These are phyloP conservation scores for Lysiphlebus fabarum DNA, from an alignment of 1,140 invertebrate species.

Conservation along the genomic window DNA sequence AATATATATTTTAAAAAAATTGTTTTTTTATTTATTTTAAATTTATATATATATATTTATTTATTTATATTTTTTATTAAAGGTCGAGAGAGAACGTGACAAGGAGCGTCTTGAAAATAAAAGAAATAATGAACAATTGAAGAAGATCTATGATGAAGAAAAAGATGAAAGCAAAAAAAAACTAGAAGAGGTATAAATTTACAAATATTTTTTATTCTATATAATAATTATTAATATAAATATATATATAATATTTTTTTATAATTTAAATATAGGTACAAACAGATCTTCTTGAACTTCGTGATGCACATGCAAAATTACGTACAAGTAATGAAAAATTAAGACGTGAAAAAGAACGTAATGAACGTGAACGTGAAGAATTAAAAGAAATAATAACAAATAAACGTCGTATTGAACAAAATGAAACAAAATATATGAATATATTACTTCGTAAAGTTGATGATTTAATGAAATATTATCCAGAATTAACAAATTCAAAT, in stretches of 20 bases:
- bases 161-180: slow-evolving; percentile 85
- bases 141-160: slow-evolving; percentile 81
- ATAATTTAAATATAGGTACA: too few relatives aligned
- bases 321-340: slow-evolving; percentile 90
- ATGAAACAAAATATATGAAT: slow-evolving; percentile 66
- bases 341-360: slow-evolving; percentile 78
- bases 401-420: slow-evolving; percentile 58
- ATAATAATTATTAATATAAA: too few relatives aligned
- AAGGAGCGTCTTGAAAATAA: slow-evolving; percentile 84
- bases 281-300: slow-evolving; percentile 80
- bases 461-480: slow-evolving; percentile 69
- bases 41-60: too few relatives aligned
- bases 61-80: slow-evolving; percentile 29
- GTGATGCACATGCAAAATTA: slow-evolving; percentile 87
- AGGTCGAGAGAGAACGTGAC: slow-evolving; percentile 82
- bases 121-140: slow-evolving; percentile 78
- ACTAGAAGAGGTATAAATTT: slow-evolving; percentile 62
- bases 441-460: slow-evolving; percentile 74
- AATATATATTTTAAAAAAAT: too few relatives aligned
- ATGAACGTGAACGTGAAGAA: slow-evolving; percentile 78
- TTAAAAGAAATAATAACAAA: slow-evolving; percentile 55
- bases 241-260: too few relatives aligned
- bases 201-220: too few relatives aligned
- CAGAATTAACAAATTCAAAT: slow-evolving; percentile 57
- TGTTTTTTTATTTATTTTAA: too few relatives aligned